Evolutionary conservation across 2,113 vertebrate genomes (phyloP).

Genomic region (Raphicerus campestris): DNA sequence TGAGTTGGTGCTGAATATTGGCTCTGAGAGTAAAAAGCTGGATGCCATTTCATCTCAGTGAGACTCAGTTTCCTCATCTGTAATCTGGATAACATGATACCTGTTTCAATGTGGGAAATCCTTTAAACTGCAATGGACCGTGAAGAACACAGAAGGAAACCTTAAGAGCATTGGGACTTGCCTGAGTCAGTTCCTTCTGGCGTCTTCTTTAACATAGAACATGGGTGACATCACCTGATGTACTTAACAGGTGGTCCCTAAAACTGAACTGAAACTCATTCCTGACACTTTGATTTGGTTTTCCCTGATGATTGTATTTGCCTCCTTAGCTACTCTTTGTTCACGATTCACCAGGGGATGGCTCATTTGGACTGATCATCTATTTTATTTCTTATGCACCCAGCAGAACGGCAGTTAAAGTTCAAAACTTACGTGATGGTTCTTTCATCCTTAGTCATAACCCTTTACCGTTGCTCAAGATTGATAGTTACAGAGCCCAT

Average conservation of each 20-base stretch:
- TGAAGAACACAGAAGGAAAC: background rate
- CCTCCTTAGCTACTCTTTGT: background rate
- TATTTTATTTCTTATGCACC: background rate
- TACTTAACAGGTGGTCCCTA: background rate
- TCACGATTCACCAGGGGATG: background rate
- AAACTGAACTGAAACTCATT: background rate
- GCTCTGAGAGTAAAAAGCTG: background rate
- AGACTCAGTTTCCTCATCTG: background rate
- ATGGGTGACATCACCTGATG: slow-evolving; percentile 3
- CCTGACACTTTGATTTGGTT: background rate
- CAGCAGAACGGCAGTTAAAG: slow-evolving; percentile 24
- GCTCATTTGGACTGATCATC: background rate
- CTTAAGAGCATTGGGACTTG: background rate
- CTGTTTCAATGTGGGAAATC: background rate
- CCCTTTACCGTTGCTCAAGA: background rate
- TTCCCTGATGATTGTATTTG: background rate
- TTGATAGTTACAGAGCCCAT: slow-evolving; percentile 28
- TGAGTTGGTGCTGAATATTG: background rate
- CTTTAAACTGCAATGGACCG: rapidly evolving
- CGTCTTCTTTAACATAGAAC: background rate
- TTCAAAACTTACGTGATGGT: background rate
- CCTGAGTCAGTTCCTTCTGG: background rate
- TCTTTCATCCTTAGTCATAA: slow-evolving; percentile 57
- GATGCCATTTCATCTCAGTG: background rate
- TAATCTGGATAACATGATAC: background rate